Base-by-base conservation (phyloP, 2,113 vertebrate species). In the Tetrax tetrax region DNA sequence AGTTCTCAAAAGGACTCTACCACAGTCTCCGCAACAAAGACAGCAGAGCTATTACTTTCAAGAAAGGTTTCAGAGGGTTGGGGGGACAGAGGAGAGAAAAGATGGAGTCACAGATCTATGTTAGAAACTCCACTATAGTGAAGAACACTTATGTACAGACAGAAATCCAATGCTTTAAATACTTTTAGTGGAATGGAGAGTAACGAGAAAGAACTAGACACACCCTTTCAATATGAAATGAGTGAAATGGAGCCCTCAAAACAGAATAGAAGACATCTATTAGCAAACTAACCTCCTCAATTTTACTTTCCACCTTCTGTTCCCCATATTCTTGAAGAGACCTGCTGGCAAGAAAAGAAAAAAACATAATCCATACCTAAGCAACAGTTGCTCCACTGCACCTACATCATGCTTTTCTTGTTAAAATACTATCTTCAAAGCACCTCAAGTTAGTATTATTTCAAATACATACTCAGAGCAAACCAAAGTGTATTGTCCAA, bases 271-370 rank as follows among this genome's bases (percentile, higher is more conserved):
- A 47, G 38, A 45, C 14, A 75, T 19, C 7, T 56, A 37, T 16
- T 35, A 81, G 38, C 21, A 83, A 80, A 99, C 98, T 93, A 95
- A 99, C 99, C 98, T 99, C 99, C 95, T 99, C 99, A 95, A 99
- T 99, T 97, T 98, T 99, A 97, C 98, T 99, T 85, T 99, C 99
- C 83, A 99, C 98, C 97, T 98, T 99, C 85, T 99, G 97, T 87
- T 99, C 99, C 33, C 98, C 98, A 3, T 98, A 98, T 95, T 99
- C 99, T 97, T 99, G 99, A 96, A 99, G 98, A 96, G 98, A 98
- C 95, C 98, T 98, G 97, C 97, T 96, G 86, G 93, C 43, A 22
- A 95, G 86, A 96, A 84, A 89, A 86, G 86, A 93, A 94, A 91
- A 91, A 79, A 65, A 33, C 22, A 48, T 37, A 87, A 78, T 71